These are phyloP conservation scores for Leptinotarsa undecemlineata DNA, from an alignment of 1,140 invertebrate genomes.

Conservation along the genomic window DNA sequence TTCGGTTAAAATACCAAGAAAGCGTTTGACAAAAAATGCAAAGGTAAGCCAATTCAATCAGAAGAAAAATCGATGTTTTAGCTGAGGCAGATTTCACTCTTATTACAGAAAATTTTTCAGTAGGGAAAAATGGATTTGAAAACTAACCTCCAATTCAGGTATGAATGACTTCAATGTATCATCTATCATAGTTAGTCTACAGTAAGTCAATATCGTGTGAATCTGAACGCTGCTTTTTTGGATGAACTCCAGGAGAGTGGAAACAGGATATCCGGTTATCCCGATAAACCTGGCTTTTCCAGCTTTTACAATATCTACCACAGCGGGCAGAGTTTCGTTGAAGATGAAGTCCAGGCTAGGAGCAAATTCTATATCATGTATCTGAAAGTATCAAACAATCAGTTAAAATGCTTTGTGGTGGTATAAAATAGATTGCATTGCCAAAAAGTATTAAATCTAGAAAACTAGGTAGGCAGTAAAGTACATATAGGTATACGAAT, in stretches of 20 bases:
- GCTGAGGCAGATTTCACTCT: too few species aligned
- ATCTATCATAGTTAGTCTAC: slow-evolving; percentile 79
- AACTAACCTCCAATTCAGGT: slow-evolving; percentile 72
- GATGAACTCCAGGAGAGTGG: slow-evolving; percentile 73
- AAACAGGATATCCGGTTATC: slow-evolving; percentile 85
- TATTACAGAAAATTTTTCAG: too few species aligned
- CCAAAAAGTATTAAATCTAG: neutral
- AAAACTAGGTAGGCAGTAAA: neutral
- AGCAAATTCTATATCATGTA: slow-evolving; percentile 91
- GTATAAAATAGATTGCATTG: too few species aligned
- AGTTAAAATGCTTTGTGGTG: too few species aligned
- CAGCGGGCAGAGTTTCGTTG: slow-evolving; percentile 82
- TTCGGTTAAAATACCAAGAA: too few species aligned
- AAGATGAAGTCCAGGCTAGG: slow-evolving; percentile 75
- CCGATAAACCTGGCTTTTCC: slow-evolving; percentile 85
- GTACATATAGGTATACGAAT: neutral
- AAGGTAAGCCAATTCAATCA: too few species aligned
- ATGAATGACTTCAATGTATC: slow-evolving; percentile 73
- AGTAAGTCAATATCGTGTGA: slow-evolving; percentile 77
- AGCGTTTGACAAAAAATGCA: too few species aligned
- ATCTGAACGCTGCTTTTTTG: slow-evolving; percentile 70
- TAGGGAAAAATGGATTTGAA: neutral
- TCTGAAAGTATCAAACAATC: slow-evolving; percentile 58
- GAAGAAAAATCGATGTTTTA: too few species aligned
- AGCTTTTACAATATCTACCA: slow-evolving; percentile 71